A percentile compares a stretch with the other conserved stretches of the same genome.
These are phyloP conservation scores for Eumerus sabulonum DNA, from an alignment of 2,888 invertebrate species.

Conservation along the genomic window DNA sequence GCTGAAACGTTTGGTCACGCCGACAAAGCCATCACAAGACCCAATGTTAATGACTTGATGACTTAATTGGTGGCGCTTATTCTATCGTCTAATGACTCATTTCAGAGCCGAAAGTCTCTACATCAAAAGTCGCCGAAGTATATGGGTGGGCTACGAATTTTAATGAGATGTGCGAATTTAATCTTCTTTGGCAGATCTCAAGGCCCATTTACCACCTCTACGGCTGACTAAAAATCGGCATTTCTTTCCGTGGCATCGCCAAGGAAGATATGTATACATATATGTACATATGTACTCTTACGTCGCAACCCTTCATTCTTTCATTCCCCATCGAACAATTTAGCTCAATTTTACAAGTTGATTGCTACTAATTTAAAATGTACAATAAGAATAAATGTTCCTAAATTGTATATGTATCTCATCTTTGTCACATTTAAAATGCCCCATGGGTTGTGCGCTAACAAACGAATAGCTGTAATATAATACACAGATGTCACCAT, in stretches of 20 bases:
- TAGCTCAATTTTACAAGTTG: constrained; percentile 30
- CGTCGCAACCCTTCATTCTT: background rate
- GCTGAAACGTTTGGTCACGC: background rate
- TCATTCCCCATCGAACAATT: constrained; percentile 1
- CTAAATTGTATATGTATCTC: constrained; percentile 8
- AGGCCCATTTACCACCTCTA: constrained; percentile 19
- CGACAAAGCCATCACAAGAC: constrained; percentile 36
- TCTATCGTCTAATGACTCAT: constrained; percentile 26
- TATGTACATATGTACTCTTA: too few relatives aligned
- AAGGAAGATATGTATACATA: too few relatives aligned
- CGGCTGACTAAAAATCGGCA: too few relatives aligned
- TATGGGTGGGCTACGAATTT: constrained; percentile 44
- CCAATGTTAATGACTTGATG: constrained; percentile 41
- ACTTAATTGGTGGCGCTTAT: constrained; percentile 60
- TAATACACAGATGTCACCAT: constrained; percentile 80
- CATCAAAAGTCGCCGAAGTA: constrained; percentile 30
- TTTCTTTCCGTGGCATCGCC: too few relatives aligned
- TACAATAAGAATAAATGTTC: constrained; percentile 28
- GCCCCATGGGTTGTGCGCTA: constrained; percentile 54
- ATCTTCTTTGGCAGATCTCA: constrained; percentile 26
- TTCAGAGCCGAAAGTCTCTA: background rate
- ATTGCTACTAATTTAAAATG: constrained; percentile 50
- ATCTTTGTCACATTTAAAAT: constrained; percentile 53
- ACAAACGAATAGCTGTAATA: constrained; percentile 76
- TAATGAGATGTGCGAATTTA: constrained; percentile 52